A percentile compares a stretch with the other conserved stretches of the same genome.
Conservation (phyloP, 2,888 invertebrate species). For the Elysia crispata region DNA sequence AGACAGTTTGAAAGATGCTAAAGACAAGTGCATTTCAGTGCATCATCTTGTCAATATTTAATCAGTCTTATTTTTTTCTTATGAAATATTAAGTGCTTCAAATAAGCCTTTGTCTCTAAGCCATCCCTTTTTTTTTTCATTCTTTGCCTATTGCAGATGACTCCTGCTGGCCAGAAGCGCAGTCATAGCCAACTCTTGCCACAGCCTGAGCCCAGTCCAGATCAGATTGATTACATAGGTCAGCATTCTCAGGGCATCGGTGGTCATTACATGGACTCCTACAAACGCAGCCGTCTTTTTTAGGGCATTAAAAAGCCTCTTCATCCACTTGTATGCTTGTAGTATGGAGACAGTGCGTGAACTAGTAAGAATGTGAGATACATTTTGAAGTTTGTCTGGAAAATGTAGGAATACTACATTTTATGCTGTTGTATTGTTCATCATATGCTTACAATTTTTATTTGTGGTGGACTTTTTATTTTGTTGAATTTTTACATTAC, state of each 20-base stretch:
- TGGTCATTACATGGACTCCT: constrained; percentile 80
- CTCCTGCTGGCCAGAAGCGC: constrained; percentile 76
- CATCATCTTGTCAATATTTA: no score
- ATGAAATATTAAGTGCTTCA: not conserved
- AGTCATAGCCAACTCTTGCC: constrained; percentile 79
- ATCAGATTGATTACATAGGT: constrained; percentile 79
- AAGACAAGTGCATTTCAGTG: no score
- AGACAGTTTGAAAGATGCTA: no score
- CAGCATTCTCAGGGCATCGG: constrained; percentile 80
- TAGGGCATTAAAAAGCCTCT: constrained; percentile 1
- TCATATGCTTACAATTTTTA: no score
- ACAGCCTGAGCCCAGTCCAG: constrained; percentile 79
- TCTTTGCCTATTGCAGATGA: constrained; percentile 55
- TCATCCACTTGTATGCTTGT: no score
- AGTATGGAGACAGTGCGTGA: no score
- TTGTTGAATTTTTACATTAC: no score
- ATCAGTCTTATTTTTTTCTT: constrained; percentile 19
- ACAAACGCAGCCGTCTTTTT: constrained; percentile 62
- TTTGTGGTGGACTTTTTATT: no score
- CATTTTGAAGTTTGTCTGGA: no score
- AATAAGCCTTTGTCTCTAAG: not conserved
- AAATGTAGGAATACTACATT: no score
- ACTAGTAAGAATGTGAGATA: no score
- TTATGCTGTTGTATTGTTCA: no score
- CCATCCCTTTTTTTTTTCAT: not conserved